Evolutionary conservation across 1,140 invertebrate species (phyloP), one percentile per base, ranked within the genome.

Genomic region (Colletes latitarsis): DNA sequence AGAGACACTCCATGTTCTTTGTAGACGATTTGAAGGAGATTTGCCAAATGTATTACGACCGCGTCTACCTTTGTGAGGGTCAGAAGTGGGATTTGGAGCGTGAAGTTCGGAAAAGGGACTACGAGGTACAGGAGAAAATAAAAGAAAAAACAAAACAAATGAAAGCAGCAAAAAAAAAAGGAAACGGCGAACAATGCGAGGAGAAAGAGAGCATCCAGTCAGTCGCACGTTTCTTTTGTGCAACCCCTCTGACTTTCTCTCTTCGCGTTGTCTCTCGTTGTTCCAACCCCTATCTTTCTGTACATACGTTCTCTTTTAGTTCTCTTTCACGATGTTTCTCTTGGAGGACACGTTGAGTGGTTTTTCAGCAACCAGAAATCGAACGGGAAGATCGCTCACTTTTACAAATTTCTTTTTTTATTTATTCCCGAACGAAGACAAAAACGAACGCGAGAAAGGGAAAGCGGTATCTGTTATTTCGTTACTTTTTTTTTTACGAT

Each of bases 41-140:
- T 95, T 96, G 97, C 95, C 96, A 98, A 96, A 96, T 98, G 94
- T 98, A 99, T 96, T 97, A 98, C 96, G 96, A 97, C 94, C 97
- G 97, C 95, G 96, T 99, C 95, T 97, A 96, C 95, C 95, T 97
- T 95, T 98, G 98, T 95, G 98, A 99, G 95, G 97, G 98, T 95
- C 98, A 99, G 95, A 99, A 99, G 96, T 99, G 98, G 97, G 98
- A 99, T 97, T 98, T 99, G 97, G 98, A 99, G 96, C 97, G 97
- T 95, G 97, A 99, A 96, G 98, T 99, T 95, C 96, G 97, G 95
- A 98, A 98, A 96, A 98, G 97, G 96, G 98, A 99, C 95, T 98
- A 96, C 95, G 98, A 99, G 97, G 98, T 99, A 97, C 96, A 91
- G 77, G 78, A 83, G 79, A 77, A 30, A 77, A 82, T 73, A 76